A percentile compares a stretch with the other conserved stretches of the same genome.
phyloP scores from a whole-genome alignment of 2,113 vertebrate genomes.

The Motacilla alba region DNA sequence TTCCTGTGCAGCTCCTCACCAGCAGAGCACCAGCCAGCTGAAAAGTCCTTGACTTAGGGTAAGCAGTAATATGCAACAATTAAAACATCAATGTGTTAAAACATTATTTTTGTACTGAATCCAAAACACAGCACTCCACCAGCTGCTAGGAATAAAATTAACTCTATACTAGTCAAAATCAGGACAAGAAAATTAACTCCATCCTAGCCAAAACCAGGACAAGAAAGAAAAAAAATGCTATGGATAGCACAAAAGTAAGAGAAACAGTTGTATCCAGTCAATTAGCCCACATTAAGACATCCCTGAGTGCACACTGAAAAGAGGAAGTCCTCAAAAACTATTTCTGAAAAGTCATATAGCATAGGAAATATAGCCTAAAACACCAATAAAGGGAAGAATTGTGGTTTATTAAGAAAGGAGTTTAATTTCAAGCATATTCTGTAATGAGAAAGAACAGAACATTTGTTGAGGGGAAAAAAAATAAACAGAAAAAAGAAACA shows the following conservation, averaged over 20 bases:
- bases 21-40: neutral
- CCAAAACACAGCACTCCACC: neutral
- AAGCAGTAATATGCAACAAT: neutral
- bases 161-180: neutral
- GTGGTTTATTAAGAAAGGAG: neutral
- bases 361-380: neutral
- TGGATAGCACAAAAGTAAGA: neutral
- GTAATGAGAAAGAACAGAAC: neutral
- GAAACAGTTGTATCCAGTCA: neutral
- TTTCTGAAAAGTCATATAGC: neutral
- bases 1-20: neutral
- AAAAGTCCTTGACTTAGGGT: neutral
- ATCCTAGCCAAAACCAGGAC: neutral
- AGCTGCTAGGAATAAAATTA: neutral
- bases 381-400: neutral
- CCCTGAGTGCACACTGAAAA: neutral
- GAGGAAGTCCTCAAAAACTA: neutral
- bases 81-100: neutral
- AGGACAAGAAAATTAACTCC: neutral
- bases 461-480: constrained; percentile 2
- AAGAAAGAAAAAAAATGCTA: neutral
- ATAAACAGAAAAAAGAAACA: neutral
- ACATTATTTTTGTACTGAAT: neutral
- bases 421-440: constrained; percentile 1
- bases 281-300: neutral